phyloP scores from a whole-genome alignment of 2,888 invertebrate species.

The Caenorhabditis sp. region DNA sequence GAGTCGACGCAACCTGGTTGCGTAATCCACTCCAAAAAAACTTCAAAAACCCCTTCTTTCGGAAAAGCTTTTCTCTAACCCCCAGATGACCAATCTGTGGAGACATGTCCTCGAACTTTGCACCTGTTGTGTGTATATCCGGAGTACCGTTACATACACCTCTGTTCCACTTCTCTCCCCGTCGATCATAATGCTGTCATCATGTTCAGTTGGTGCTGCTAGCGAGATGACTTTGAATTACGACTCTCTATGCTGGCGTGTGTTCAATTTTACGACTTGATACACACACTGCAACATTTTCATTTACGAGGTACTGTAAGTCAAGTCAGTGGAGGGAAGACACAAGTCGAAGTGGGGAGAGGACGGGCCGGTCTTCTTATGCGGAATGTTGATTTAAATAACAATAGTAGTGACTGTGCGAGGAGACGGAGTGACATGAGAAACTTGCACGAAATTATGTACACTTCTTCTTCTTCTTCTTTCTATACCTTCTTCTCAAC shows the following conservation, averaged over 20 bases:
- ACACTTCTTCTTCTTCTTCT: constrained; percentile 40
- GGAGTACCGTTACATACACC: constrained; percentile 22
- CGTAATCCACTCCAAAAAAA: constrained; percentile 59
- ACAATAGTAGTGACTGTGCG: constrained; percentile 56
- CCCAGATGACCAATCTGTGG: constrained; percentile 8
- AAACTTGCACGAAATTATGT: constrained; percentile 61
- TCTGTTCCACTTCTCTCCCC: constrained; percentile 15
- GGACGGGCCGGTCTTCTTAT: constrained; percentile 44
- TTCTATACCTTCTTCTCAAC: constrained; percentile 26
- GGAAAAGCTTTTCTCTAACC: constrained; percentile 9
- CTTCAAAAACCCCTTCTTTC: constrained; percentile 36
- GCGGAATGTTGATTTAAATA: constrained; percentile 64
- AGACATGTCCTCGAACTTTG: constrained; percentile 51
- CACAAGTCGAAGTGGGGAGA: constrained; percentile 32
- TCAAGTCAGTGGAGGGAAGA: constrained; percentile 48
- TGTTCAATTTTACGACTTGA: constrained; percentile 65
- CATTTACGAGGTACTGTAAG: constrained; percentile 65
- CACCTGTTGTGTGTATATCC: constrained; percentile 42
- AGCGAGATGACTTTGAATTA: constrained; percentile 62
- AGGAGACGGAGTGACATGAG: constrained; percentile 53
- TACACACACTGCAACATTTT: constrained; percentile 65
- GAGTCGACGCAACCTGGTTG: constrained; percentile 35
- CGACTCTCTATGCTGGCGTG: constrained; percentile 44
- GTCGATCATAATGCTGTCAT: constrained; percentile 53
- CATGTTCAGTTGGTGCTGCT: constrained; percentile 51